These are phyloP conservation scores for Cyprinodon diabolis DNA, from an alignment of 2,797 vertebrate genomes.

Conservation along the genomic window DNA sequence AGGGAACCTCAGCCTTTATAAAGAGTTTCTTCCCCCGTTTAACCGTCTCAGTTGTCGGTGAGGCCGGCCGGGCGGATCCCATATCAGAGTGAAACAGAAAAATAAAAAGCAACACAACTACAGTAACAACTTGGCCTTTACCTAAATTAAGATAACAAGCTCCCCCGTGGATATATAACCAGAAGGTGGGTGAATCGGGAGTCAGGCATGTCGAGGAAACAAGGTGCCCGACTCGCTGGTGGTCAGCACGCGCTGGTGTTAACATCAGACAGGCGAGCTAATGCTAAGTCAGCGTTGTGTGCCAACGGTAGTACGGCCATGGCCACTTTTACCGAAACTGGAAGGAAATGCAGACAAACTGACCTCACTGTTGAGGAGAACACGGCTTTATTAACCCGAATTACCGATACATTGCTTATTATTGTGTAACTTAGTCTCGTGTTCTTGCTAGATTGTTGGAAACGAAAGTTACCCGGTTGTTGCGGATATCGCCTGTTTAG, in stretches of 20 bases:
- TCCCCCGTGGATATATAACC: slow-evolving; percentile 76
- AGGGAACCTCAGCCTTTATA: slow-evolving; percentile 76
- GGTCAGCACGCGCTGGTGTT: slow-evolving; percentile 61
- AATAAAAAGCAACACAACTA: slow-evolving; percentile 74
- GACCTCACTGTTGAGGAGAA: not conserved
- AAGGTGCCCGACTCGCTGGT: slow-evolving; percentile 37
- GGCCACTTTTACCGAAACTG: slow-evolving; percentile 60
- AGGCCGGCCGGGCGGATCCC: slow-evolving; percentile 87
- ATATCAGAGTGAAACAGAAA: slow-evolving; percentile 69
- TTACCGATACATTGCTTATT: not conserved
- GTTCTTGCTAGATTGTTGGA: slow-evolving; percentile 3
- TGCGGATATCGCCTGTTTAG: not conserved
- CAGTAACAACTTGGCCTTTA: slow-evolving; percentile 69
- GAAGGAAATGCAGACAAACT: slow-evolving; percentile 15
- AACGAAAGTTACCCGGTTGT: slow-evolving; percentile 43
- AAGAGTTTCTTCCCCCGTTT: slow-evolving; percentile 73
- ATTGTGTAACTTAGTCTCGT: not conserved
- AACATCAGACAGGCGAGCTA: slow-evolving; percentile 47
- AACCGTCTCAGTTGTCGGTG: slow-evolving; percentile 86
- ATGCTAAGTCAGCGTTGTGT: slow-evolving; percentile 59
- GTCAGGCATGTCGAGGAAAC: slow-evolving; percentile 12
- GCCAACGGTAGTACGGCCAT: slow-evolving; percentile 61
- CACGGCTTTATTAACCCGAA: not conserved
- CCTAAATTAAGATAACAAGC: slow-evolving; percentile 57
- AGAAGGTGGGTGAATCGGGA: slow-evolving; percentile 74